These are phyloP conservation scores for Orgyia antiqua DNA, from an alignment of 2,888 invertebrate genomes.

Conservation along the genomic window DNA sequence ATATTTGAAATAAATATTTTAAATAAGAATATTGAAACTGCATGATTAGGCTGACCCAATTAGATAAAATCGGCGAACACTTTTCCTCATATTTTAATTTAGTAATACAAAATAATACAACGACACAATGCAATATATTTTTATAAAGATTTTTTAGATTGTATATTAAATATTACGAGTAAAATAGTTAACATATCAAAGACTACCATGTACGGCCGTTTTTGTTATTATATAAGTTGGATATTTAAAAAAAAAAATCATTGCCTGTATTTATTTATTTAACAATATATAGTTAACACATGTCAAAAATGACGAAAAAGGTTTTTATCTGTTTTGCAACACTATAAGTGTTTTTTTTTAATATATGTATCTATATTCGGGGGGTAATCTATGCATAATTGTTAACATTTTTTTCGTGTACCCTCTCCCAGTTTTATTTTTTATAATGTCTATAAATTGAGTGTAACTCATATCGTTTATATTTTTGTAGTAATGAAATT, in stretches of 20 bases:
- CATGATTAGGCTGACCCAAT: constrained; percentile 15
- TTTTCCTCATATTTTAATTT: constrained; percentile 40
- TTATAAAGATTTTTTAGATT: constrained; percentile 54
- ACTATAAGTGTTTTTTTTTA: constrained; percentile 72
- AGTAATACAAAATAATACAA: constrained; percentile 60
- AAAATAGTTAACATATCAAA: constrained; percentile 57
- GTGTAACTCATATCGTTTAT: constrained; percentile 62
- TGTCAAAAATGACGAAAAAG: constrained; percentile 53
- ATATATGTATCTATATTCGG: constrained; percentile 35
- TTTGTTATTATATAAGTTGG: constrained; percentile 41
- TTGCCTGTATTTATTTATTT: constrained; percentile 39
- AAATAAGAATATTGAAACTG: constrained; percentile 10
- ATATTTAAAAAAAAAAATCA: constrained; percentile 40
- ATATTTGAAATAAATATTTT: constrained; percentile 19
- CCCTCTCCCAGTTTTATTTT: constrained; percentile 41
- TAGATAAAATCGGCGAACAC: constrained; percentile 26
- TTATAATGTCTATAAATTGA: constrained; percentile 49
- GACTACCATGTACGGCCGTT: constrained; percentile 39
- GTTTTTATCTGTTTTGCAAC: constrained; percentile 45
- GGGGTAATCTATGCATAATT: constrained; percentile 50
- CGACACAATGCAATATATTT: constrained; percentile 69
- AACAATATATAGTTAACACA: constrained; percentile 41
- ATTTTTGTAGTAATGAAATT: constrained; percentile 47
- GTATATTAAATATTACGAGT: constrained; percentile 35
- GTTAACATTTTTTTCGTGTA: constrained; percentile 26